phyloP scores from a whole-genome alignment of 1,140 invertebrate genomes.

The Drosophila ironensis region DNA sequence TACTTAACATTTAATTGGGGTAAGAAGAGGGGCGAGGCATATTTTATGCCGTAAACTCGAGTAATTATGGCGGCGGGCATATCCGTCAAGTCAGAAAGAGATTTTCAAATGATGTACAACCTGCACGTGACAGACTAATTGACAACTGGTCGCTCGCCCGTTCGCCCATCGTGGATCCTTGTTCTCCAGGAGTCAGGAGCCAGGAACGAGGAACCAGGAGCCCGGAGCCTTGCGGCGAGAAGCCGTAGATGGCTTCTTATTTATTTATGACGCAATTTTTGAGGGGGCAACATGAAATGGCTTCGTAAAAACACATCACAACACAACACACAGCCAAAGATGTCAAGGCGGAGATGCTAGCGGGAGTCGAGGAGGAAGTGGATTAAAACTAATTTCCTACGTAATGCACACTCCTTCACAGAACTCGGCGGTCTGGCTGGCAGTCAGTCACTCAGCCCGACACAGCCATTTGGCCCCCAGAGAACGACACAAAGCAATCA shows the following conservation, averaged over 20 bases:
- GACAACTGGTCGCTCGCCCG: constrained; percentile 21
- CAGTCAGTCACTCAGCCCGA: constrained; percentile 35
- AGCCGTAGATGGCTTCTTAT: constrained; percentile 46
- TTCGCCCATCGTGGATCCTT: not conserved
- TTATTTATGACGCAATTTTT: constrained; percentile 73
- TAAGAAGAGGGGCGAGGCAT: constrained; percentile 4
- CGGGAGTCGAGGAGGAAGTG: constrained; percentile 44
- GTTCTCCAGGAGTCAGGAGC: too few species aligned
- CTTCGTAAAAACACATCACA: constrained; percentile 16
- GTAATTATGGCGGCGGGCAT: constrained; percentile 38
- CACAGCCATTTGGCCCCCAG: constrained; percentile 46
- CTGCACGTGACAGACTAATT: constrained; percentile 52
- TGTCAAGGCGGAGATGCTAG: constrained; percentile 20
- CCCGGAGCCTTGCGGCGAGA: constrained; percentile 22
- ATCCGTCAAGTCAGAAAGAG: constrained; percentile 36
- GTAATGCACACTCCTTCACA: constrained; percentile 46
- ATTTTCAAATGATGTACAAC: constrained; percentile 54
- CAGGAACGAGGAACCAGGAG: not conserved
- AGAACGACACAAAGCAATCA: constrained; percentile 76
- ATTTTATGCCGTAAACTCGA: constrained; percentile 39
- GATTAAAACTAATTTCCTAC: constrained; percentile 78
- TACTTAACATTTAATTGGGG: constrained; percentile 46
- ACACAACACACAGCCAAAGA: constrained; percentile 17
- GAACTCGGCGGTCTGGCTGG: constrained; percentile 20
- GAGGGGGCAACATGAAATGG: constrained; percentile 24